Evolutionary conservation across 2,797 vertebrate species (phyloP), one percentile per base, ranked within the genome.

Genomic region (Orientallactaga sibirica): DNA sequence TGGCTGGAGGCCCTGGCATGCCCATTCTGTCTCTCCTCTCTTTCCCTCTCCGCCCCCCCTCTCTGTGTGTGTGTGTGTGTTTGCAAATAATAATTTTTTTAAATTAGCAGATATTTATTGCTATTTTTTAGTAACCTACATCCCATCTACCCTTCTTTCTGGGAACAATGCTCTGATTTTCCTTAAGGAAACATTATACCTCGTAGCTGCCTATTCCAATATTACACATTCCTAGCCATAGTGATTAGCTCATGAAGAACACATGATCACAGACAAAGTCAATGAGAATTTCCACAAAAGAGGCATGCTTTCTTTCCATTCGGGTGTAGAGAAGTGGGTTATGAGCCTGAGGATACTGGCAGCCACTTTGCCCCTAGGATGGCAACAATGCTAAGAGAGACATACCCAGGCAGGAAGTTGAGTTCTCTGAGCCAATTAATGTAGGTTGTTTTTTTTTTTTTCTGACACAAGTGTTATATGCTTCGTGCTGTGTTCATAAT

Each of bases 381-480:
- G 90, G 10, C 86, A 62, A 14, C 58, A 37, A 29, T 75, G 64
- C 15, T 52, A 70, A 89, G 12, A 95, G 27, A 82, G 55, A 22
- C 48, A 92, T 48, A 82, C 55, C 48, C 37, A 85, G 79, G 22
- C 62, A 86, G 67, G 37, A 84, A 75, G n/a, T 88, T 37, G 66
- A 91, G 48, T 62, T 90, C 74, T 88, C 79, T 86, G 52, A 88
- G 80, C 22, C 79, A 88, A 64, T 91, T 88, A 86, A 77, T 73
- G 20, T 48, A 48, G 48, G 48, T 6, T 48, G 1, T 48, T 48
- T 48, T 48, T 48, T 48, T 48, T 48, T 48, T 58, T 66, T 76
- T 62, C 41, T 86, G 84, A 95, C 76, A 82, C 48, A 86, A 88
- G 29, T 86, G 84, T 77, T 71, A 12, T 73, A 19, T 55, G 73